Evolutionary conservation across 53 echinoderm and acorn worm genomes (phyloP).

Genomic region (Holothuria leucospilota): DNA sequence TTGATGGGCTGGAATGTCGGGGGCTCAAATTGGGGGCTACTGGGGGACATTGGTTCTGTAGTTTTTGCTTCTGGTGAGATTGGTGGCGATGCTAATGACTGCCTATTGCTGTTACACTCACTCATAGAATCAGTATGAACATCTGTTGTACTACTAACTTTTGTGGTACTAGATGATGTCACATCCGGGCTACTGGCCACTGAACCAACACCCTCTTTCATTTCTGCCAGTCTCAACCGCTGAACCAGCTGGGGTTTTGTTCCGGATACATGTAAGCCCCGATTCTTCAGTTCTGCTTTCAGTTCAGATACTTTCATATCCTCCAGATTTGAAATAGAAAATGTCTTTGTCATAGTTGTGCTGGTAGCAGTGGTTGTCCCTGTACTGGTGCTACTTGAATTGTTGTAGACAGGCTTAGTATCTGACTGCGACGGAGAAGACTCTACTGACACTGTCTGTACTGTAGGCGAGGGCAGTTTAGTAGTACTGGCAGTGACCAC

Average conservation of each 20-base stretch:
- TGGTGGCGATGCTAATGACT: slow-evolving; percentile 90
- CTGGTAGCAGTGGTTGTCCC: slow-evolving; percentile 58
- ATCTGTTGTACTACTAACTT: slow-evolving; percentile 93
- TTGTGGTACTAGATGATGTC: slow-evolving; percentile 62
- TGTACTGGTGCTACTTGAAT: slow-evolving; percentile 1
- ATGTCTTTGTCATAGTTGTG: slow-evolving; percentile 62
- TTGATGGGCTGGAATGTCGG: slow-evolving; percentile 80
- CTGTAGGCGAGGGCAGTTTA: slow-evolving; percentile 24
- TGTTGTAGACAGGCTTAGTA: neutral
- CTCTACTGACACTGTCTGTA: slow-evolving; percentile 1
- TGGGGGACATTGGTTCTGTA: slow-evolving; percentile 95
- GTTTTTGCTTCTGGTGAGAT: slow-evolving; percentile 73
- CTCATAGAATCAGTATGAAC: slow-evolving; percentile 63
- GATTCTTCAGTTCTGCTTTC: slow-evolving; percentile 86
- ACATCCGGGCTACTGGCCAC: slow-evolving; percentile 62
- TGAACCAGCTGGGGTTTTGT: slow-evolving; percentile 97
- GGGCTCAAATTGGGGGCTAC: slow-evolving; percentile 92
- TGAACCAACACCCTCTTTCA: slow-evolving; percentile 34
- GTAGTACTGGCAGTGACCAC: slow-evolving; percentile 22
- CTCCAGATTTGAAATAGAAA: slow-evolving; percentile 80
- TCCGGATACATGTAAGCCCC: slow-evolving; percentile 96
- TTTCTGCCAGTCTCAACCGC: slow-evolving; percentile 75
- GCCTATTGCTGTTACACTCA: slow-evolving; percentile 66
- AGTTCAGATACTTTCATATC: slow-evolving; percentile 99
- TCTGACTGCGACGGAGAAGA: slow-evolving; percentile 23